Evolutionary conservation across 1,140 invertebrate species (phyloP), one percentile per base, ranked within the genome.

Genomic region (Eueides isabella): DNA sequence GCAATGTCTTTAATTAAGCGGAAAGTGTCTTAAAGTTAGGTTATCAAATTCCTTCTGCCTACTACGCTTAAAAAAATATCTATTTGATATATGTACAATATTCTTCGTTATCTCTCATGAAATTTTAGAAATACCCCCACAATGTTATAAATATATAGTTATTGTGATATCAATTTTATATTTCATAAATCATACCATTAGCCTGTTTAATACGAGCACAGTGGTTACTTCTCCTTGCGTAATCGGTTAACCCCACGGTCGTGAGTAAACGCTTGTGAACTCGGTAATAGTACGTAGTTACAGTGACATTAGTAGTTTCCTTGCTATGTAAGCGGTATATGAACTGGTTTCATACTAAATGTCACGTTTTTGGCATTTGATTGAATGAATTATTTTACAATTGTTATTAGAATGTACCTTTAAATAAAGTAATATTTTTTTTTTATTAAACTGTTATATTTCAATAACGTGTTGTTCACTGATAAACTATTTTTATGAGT

Each of bases 341-440:
- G 67, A 48, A 77, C 75, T 71, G 67, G 63, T 71, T 74, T 44
- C 38, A 11, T 69, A 69, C 23, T 65, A 74, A 77, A 72, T 70
- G 67, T 77, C 71, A 77, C 65, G 65, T 76, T 76, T 68, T 64
- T 75, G 68, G 33, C 73, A 70, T 75, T 75, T 71, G 23, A 66
- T 70, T 41, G 30, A 55, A 61, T 35, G 61, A 12, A 66, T 65
- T 28, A 29, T 61, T 23, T 61, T 61, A 29, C 26, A 44, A 16
- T 16, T 44, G n/a, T 44, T 61, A 9, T 61, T 61, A 61, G 61
- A 61, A 11, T 12, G 28, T 29, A 28, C 7, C 19, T 2, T 7
- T 7, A 33, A 33, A 33, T 16, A 38, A 14, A 29, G 9, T 29
- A 16, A 29, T 28, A 14, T 61, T 4, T 29, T 26, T 26, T 61